Percentiles rank a stretch among this genome's conserved stretches.
Conservation (phyloP, 2,113 vertebrate genomes). For the Melanerpes formicivorus region DNA sequence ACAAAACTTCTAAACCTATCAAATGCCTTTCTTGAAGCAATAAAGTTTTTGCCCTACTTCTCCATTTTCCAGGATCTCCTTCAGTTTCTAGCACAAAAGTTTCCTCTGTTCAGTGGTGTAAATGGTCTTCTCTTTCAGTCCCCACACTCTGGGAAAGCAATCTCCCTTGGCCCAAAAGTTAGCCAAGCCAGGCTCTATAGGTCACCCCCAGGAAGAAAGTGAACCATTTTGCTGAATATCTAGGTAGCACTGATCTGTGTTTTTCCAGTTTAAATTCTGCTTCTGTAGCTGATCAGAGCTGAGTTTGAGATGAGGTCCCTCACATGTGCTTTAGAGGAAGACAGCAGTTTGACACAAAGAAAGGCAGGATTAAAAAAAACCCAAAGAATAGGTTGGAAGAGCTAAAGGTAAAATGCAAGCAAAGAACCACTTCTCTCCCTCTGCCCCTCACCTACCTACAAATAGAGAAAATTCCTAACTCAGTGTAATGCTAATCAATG, state of each 20-base stretch:
- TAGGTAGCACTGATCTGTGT: not conserved
- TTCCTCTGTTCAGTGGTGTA: not conserved
- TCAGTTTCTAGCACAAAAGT: not conserved
- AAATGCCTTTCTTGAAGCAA: conserved; percentile 15
- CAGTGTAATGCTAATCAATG: not conserved
- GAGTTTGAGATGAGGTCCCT: not conserved
- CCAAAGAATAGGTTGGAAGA: not conserved
- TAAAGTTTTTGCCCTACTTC: conserved; percentile 50
- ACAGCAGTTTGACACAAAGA: not conserved
- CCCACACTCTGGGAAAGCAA: not conserved
- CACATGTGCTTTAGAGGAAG: accelerated
- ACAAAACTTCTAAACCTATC: conserved; percentile 32
- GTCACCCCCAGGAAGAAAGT: not conserved
- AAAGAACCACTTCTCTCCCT: not conserved
- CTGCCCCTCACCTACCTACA: not conserved
- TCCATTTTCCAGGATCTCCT: not conserved
- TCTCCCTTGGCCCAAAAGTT: not conserved
- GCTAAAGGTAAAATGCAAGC: not conserved
- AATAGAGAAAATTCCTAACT: not conserved
- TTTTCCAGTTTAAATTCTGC: not conserved
- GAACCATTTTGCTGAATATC: not conserved
- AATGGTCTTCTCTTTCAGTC: not conserved
- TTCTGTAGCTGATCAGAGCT: not conserved
- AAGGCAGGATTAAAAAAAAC: not conserved
- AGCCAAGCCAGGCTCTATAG: not conserved